These are phyloP conservation scores for Dunckerocampus dactyliophorus DNA, from an alignment of 2,113 vertebrate species.

Conservation along the genomic window DNA sequence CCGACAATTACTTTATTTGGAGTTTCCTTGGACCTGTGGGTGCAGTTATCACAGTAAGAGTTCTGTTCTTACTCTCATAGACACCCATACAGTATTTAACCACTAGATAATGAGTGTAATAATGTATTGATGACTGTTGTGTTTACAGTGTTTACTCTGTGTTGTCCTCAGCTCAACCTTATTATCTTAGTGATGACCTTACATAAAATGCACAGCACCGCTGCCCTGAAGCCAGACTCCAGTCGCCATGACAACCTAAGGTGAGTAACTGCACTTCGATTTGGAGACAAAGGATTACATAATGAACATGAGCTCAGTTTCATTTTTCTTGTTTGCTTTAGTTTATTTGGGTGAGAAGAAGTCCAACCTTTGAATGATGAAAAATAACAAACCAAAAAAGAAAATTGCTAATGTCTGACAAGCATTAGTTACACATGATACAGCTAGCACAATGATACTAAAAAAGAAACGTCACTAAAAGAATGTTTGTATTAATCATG, in stretches of 20 bases:
- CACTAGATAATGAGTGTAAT: neutral
- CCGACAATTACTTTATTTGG: conserved; percentile 92
- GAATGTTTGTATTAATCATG: neutral
- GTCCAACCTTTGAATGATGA: conserved; percentile 15
- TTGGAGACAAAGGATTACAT: neutral
- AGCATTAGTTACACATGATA: neutral
- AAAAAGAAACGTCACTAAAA: neutral
- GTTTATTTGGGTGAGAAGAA: conserved; percentile 8
- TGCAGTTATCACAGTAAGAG: conserved; percentile 84
- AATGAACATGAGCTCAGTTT: neutral
- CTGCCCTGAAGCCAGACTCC: conserved; percentile 88
- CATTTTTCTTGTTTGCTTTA: conserved; percentile 1
- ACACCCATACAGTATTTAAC: neutral
- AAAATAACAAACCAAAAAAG: neutral
- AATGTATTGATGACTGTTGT: neutral
- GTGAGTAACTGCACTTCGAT: conserved; percentile 62
- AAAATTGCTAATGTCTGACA: neutral
- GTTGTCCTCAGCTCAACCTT: conserved; percentile 78
- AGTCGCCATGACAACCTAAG: conserved; percentile 92
- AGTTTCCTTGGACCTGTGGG: conserved; percentile 89
- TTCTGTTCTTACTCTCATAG: neutral
- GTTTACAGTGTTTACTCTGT: conserved; percentile 7
- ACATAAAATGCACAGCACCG: conserved; percentile 87
- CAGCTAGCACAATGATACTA: neutral
- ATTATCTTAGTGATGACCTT: conserved; percentile 88